phyloP scores from a whole-genome alignment of 2,888 invertebrate species.

The Diarsia brunnea region DNA sequence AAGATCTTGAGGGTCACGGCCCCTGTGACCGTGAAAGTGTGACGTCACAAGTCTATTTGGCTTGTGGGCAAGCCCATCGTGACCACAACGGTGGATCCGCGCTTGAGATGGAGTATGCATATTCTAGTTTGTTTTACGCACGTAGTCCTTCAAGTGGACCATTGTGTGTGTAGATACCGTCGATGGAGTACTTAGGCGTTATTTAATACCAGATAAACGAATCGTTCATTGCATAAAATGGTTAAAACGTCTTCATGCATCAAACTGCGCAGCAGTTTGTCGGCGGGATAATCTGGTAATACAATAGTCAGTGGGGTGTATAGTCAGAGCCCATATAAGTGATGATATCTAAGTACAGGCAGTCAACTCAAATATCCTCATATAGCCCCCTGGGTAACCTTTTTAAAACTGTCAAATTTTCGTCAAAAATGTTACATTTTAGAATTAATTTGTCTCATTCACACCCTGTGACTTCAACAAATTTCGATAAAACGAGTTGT shows the following conservation, averaged over 20 bases:
- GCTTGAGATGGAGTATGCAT: too few relatives aligned
- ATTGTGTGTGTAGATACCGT: not conserved
- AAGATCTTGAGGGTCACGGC: too few relatives aligned
- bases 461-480: not conserved
- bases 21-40: too few relatives aligned
- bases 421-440: not conserved
- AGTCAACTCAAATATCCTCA: not conserved
- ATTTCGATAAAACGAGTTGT: slow-evolving; percentile 16
- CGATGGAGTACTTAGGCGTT: not conserved
- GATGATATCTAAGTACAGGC: not conserved
- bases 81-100: too few relatives aligned
- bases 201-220: not conserved
- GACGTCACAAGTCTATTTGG: too few relatives aligned
- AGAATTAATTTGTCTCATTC: not conserved
- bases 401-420: not conserved
- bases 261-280: too few relatives aligned
- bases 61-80: too few relatives aligned
- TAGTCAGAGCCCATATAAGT: not conserved
- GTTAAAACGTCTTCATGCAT: too few relatives aligned
- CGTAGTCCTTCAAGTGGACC: not conserved
- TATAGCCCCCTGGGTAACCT: not conserved
- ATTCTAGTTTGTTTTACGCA: not conserved
- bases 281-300: not conserved
- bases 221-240: too few relatives aligned
- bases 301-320: not conserved